Percentiles rank a stretch among this genome's conserved stretches.
Conservation (phyloP, 2,113 vertebrate species). For the Gymnarchus niloticus region DNA sequence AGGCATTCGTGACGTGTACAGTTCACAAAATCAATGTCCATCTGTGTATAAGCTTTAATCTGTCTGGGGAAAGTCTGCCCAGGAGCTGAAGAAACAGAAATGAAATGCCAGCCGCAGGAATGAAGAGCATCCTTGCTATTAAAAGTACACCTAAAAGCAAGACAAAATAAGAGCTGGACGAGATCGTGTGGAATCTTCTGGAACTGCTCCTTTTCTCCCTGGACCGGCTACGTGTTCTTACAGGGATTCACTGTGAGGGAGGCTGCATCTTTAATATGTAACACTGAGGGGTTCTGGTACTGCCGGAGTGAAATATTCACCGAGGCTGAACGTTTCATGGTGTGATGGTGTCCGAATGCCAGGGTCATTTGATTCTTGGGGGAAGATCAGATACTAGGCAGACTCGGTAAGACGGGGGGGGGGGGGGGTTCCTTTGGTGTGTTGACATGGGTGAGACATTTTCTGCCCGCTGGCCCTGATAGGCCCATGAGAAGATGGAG, state of each 20-base stretch:
- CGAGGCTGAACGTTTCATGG: not conserved
- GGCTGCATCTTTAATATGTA: not conserved
- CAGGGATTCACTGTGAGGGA: not conserved
- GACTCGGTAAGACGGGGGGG: not conserved
- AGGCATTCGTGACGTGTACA: not conserved
- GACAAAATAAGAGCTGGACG: too few species aligned
- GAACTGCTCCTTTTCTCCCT: not conserved
- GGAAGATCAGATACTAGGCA: not conserved
- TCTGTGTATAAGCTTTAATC: not conserved
- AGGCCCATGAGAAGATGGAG: conserved; percentile 86
- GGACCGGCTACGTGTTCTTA: not conserved
- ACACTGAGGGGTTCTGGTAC: not conserved
- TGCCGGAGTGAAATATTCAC: not conserved
- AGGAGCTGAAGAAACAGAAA: not conserved
- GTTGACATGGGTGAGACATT: not conserved
- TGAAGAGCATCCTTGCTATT: not conserved
- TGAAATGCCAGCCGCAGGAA: not conserved
- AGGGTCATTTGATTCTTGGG: not conserved
- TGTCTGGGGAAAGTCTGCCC: not conserved
- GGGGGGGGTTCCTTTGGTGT: not conserved
- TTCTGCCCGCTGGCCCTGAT: not conserved
- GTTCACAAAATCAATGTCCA: not conserved
- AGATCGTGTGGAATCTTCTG: not conserved
- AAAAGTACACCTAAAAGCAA: not conserved
- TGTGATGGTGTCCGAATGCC: not conserved